Evolutionary conservation across 2,113 vertebrate species (phyloP), one percentile per base, ranked within the genome.

Genomic region (Triplophysa rosa): DNA sequence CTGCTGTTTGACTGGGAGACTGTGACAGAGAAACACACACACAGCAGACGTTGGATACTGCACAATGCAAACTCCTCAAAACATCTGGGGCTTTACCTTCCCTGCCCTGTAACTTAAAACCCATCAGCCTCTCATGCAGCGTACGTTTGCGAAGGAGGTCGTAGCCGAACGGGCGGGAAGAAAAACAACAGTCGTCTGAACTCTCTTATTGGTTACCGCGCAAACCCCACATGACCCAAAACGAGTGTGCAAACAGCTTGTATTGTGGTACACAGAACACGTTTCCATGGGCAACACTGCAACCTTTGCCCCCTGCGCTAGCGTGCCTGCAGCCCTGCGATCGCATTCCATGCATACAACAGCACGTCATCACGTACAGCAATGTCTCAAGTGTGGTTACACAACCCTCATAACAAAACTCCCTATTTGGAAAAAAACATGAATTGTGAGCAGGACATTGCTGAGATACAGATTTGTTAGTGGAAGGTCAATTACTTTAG

Each of bases 1-100:
- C 94, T 96, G 95, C 88, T 89, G 87, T 92, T 92, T 79, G 92
- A 90, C 91, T 97, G 97, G 83, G 95, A 95, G 71, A 95, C 96
- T 99, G 90, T 13, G 84, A 74, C 67, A 87, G 62, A 78, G 59
- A 66, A 67, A 73, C n/a, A 80, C 69, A 80, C 69, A 74, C 40
- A 71, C 59, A 73, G 21, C 59, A 64, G 42, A 37, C n/a, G 6
- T 17, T 67, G 70, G 42, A 59, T 64, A 74, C 33, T 74, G 26
- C 23, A 61, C 33, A 65, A 63, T 13, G 9, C 26, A 79, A 67
- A 69, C 78, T 75, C 42, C 68, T 72, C 37, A 73, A 71, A 81
- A 84, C 83, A 84, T 84, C 76, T 74, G 76, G 45, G 78, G 62
- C 29, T 75, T 81, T 73, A 81, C 79, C 83, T 81, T 70, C 74